phyloP scores from a whole-genome alignment of 2,113 vertebrate species.

The Bagarius yarrelli region DNA sequence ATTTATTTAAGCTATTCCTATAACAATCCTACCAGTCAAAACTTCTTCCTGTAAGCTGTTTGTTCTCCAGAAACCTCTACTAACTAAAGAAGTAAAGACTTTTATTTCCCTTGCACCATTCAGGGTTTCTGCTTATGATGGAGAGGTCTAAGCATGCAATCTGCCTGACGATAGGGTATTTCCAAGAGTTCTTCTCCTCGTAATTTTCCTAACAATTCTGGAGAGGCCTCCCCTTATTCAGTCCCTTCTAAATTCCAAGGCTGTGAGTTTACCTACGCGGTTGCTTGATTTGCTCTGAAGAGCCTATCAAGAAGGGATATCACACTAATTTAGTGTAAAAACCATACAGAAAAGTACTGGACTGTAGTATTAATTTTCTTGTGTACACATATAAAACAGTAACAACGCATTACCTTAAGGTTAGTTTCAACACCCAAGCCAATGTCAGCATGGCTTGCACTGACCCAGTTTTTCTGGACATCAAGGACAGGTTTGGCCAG shows the following conservation, averaged over 20 bases:
- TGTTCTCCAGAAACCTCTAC: neutral
- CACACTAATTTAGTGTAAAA: too few relatives aligned
- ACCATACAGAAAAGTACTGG: neutral
- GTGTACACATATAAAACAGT: neutral
- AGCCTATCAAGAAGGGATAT: neutral
- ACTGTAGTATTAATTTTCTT: neutral
- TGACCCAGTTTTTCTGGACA: neutral
- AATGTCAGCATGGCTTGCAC: too few relatives aligned
- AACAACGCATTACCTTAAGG: neutral
- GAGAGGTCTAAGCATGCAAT: neutral
- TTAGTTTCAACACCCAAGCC: too few relatives aligned
- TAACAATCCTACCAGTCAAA: too few relatives aligned
- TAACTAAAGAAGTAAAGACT: neutral
- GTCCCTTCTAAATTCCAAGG: neutral
- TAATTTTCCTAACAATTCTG: neutral
- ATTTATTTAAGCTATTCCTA: neutral
- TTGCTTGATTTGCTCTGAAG: neutral
- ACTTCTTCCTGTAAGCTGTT: neutral
- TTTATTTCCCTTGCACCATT: conserved; percentile 1
- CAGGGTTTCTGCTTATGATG: neutral
- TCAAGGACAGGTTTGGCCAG: neutral
- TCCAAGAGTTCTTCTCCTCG: neutral
- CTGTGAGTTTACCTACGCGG: neutral
- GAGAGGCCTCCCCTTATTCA: neutral
- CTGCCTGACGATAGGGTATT: neutral